phyloP scores from a whole-genome alignment of 2,888 invertebrate species.

The Minunthozetes semirufus region DNA sequence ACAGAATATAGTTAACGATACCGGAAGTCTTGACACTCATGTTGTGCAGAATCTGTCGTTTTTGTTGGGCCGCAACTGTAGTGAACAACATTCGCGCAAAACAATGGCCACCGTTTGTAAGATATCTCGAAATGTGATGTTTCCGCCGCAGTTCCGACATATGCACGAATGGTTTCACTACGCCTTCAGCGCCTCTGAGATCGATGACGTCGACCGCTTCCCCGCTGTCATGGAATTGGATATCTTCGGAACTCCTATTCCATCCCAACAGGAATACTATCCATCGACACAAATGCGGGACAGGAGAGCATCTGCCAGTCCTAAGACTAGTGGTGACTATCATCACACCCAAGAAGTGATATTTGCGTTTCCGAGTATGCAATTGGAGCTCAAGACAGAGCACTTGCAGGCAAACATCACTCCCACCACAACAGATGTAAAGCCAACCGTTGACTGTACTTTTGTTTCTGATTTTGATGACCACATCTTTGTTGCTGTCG shows the following conservation, averaged over 20 bases:
- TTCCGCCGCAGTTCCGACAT: conserved; percentile 90
- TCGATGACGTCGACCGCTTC: conserved; percentile 57
- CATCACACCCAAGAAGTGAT: conserved; percentile 89
- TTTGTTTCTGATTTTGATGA: conserved; percentile 98
- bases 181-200: conserved; percentile 87
- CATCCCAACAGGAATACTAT: conserved; percentile 47
- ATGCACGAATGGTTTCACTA: conserved; percentile 95
- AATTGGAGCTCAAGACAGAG: conserved; percentile 84
- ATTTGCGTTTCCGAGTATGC: conserved; percentile 86
- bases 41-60: conserved; percentile 86
- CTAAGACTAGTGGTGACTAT: conserved; percentile 62
- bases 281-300: conserved; percentile 42
- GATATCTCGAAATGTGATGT: conserved; percentile 80
- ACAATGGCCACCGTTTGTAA: conserved; percentile 92
- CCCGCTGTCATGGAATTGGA: conserved; percentile 50
- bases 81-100: conserved; percentile 35
- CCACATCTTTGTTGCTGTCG: conserved; percentile 94
- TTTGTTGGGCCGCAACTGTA: conserved; percentile 64
- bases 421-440: conserved; percentile 58
- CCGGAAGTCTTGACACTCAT: conserved; percentile 48
- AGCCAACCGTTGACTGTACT: conserved; percentile 87
- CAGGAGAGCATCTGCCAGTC: conserved; percentile 41
- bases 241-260: conserved; percentile 53
- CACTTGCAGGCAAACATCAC: conserved; percentile 71
- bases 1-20: conserved; percentile 57